A percentile compares a stretch with the other conserved stretches of the same genome.
Evolutionary conservation across 2,888 invertebrate genomes (phyloP).

Genomic region (Resseliella maxima): DNA sequence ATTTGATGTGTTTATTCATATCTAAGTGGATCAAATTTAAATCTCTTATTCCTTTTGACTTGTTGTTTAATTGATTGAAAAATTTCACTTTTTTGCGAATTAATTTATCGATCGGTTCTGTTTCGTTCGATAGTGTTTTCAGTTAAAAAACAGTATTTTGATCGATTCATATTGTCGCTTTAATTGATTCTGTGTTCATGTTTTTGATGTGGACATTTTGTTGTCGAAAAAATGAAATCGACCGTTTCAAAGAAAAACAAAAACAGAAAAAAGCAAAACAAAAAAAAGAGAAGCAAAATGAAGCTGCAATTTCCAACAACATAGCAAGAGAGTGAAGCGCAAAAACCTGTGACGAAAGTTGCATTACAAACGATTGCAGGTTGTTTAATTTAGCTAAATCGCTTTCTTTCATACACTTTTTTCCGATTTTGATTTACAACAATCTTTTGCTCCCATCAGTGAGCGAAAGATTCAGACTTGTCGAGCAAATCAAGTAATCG

Average conservation of each 20-base stretch:
- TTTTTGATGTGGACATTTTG: background rate
- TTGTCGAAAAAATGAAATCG: background rate
- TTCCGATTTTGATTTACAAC: background rate
- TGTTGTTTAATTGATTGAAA: background rate
- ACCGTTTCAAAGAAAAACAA: background rate
- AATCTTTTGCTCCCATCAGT: background rate
- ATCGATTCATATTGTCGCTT: background rate
- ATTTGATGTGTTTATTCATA: too few relatives aligned
- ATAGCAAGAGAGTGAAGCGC: background rate
- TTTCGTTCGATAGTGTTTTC: too few relatives aligned
- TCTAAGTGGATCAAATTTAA: background rate
- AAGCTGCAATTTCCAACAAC: background rate
- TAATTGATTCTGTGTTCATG: background rate
- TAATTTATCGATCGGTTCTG: too few relatives aligned
- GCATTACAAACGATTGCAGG: background rate
- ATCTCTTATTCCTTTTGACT: background rate
- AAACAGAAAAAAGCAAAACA: too few relatives aligned
- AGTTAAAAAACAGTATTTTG: background rate
- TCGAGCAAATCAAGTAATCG: too few relatives aligned
- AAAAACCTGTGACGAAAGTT: background rate
- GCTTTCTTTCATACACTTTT: conserved; percentile 33
- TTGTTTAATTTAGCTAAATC: background rate
- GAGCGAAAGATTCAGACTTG: background rate
- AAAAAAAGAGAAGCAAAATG: background rate
- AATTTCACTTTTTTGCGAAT: conserved; percentile 38